Evolutionary conservation across 1,140 invertebrate species (phyloP).

Genomic region (Ladona fulva): DNA sequence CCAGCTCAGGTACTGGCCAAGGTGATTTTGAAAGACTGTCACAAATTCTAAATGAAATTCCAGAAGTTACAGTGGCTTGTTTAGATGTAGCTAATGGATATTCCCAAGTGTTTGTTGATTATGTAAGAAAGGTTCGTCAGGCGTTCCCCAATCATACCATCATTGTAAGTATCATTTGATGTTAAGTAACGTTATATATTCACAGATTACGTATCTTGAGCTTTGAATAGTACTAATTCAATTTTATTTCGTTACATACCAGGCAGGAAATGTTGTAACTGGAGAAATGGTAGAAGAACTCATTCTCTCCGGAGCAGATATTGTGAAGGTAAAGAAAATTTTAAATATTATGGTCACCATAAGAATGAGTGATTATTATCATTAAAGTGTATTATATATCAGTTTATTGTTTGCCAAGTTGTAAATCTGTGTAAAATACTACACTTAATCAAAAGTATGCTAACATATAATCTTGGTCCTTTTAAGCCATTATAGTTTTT

Average conservation of each 20-base stretch:
- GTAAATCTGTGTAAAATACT: no score
- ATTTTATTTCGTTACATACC: constrained; percentile 22
- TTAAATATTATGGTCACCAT: no score
- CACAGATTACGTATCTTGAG: background rate
- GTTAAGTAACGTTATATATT: background rate
- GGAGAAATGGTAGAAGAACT: constrained; percentile 96
- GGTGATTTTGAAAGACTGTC: constrained; percentile 70
- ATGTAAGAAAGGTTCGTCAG: constrained; percentile 69
- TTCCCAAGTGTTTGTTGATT: constrained; percentile 88
- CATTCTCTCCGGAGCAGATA: constrained; percentile 86
- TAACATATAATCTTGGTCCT: no score
- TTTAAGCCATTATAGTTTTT: no score
- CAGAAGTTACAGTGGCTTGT: constrained; percentile 71
- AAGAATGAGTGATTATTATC: no score
- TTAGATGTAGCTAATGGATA: constrained; percentile 97
- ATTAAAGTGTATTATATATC: no score
- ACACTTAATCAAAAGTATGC: no score
- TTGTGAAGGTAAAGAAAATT: constrained; percentile 69
- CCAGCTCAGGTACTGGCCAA: constrained; percentile 74
- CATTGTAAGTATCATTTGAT: constrained; percentile 54
- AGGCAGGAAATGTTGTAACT: constrained; percentile 95
- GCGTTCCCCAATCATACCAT: constrained; percentile 80
- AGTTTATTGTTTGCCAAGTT: no score
- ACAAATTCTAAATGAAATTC: constrained; percentile 59
- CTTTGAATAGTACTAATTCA: background rate